Conservation (phyloP, 2,888 invertebrate genomes). For the Bellardia bayeri region DNA sequence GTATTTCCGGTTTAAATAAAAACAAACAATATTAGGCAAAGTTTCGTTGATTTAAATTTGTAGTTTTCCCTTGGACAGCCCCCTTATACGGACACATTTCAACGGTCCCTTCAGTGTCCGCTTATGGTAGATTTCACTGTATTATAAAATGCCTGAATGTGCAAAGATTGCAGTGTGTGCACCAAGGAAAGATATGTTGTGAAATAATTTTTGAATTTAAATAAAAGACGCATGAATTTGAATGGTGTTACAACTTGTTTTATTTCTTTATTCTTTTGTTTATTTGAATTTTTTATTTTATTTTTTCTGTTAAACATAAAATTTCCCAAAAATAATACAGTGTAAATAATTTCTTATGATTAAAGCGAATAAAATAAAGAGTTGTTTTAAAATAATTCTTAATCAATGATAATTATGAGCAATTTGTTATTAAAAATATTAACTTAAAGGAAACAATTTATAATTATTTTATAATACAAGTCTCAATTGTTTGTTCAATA, state of each 20-base stretch:
- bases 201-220: too few relatives aligned
- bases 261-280: constrained; percentile 49
- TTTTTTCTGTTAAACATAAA: constrained; percentile 51
- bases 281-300: constrained; percentile 27
- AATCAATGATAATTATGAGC: constrained; percentile 44
- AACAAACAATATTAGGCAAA: too few relatives aligned
- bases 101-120: too few relatives aligned
- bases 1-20: too few relatives aligned
- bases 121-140: too few relatives aligned
- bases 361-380: constrained; percentile 34
- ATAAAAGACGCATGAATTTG: constrained; percentile 16
- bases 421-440: constrained; percentile 23
- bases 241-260: constrained; percentile 71
- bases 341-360: constrained; percentile 47
- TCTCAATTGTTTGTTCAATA: constrained; percentile 33
- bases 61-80: too few relatives aligned
- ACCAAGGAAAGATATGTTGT: too few relatives aligned
- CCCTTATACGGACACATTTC: too few relatives aligned
- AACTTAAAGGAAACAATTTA: constrained; percentile 34
- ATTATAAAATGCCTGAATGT: too few relatives aligned
- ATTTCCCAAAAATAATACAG: constrained; percentile 58
- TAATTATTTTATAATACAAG: constrained; percentile 52
- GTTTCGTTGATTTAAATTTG: too few relatives aligned
- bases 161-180: too few relatives aligned
- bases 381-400: not conserved